phyloP scores from a whole-genome alignment of 2,888 invertebrate genomes.

The Drosophila colorata region DNA sequence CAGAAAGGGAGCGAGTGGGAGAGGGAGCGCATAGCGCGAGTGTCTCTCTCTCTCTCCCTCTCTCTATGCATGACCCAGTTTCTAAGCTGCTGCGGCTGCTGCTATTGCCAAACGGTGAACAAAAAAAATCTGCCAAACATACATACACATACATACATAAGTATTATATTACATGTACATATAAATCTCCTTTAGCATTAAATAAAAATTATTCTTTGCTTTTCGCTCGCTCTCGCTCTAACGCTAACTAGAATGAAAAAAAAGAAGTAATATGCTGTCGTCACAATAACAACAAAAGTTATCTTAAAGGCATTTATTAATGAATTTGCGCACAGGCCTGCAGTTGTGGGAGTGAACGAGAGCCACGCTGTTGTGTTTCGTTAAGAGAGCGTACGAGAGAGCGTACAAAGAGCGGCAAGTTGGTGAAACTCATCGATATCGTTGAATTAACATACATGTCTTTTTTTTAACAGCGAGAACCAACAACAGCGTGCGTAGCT shows the following conservation, averaged over 20 bases:
- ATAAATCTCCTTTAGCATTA: neutral
- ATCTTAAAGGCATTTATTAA: conserved; percentile 35
- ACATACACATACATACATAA: conserved; percentile 5
- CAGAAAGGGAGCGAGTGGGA: conserved; percentile 6
- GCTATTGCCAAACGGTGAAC: conserved; percentile 39
- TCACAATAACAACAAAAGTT: conserved; percentile 15
- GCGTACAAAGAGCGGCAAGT: conserved; percentile 1
- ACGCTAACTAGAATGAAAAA: neutral
- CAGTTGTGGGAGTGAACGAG: neutral
- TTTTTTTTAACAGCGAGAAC: neutral
- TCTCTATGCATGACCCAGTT: conserved; percentile 64
- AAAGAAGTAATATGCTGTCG: conserved; percentile 20
- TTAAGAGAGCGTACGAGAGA: neutral
- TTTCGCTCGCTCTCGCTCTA: neutral
- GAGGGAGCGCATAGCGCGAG: conserved; percentile 39
- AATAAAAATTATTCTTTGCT: conserved; percentile 6
- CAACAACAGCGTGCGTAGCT: neutral
- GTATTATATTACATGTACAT: neutral
- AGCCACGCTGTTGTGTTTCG: neutral
- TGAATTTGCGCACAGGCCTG: conserved; percentile 10
- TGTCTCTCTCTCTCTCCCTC: neutral
- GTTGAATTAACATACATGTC: neutral
- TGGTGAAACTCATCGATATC: conserved; percentile 8
- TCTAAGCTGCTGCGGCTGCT: conserved; percentile 51
- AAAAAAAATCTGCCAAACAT: conserved; percentile 22